Base-by-base conservation (phyloP, 2,113 vertebrate genomes). In the Cyanoderma ruficeps region DNA sequence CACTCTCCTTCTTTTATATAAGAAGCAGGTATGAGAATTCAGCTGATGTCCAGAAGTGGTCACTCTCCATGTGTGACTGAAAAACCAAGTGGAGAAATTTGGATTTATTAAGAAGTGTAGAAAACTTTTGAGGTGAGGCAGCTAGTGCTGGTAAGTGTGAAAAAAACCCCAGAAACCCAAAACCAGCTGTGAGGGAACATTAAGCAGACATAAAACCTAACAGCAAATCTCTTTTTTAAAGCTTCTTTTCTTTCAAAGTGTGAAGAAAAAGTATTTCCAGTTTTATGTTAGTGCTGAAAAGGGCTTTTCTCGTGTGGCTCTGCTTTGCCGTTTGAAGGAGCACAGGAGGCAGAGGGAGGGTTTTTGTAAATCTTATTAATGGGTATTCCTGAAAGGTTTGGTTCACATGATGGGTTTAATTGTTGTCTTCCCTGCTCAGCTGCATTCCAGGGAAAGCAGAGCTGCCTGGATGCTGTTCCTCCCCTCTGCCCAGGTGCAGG, bases 401-500 rank as follows among this genome's bases (percentile, higher is more conserved):
- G 37, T 91, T 96, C 77, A 83, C 46, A 59, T 76, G 80, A 91
- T 79, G 50, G 49, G 60, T 42, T 91, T 95, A 56, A 89, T 95
- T 67, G 91, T 92, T 79, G 84, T 75, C 75, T 92, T 84, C 52
- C 78, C 52, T 74, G 53, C 63, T 70, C 83, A 78, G 72, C 76
- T 79, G 85, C 57, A 37, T 60, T 28, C 13, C 42, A 22, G 3
- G 8, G 47, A 44, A 15, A 33, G 82, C 39, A 81, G 80, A 91
- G 80, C 72, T 92, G 85, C 81, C 49, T 8, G 42, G 49, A 7
- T 13, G 16, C 33, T 59, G 24, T 5, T 84, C 22, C 39, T 65
- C 30, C 41, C 41, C 67, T 30, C 6, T 55, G 42, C 31, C 6
- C 35, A 83, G 46, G 47, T 28, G 57, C 57, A 67, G 95, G 56